Evolutionary conservation across 1,140 invertebrate genomes (phyloP).

Genomic region (Drosophila bocki): DNA sequence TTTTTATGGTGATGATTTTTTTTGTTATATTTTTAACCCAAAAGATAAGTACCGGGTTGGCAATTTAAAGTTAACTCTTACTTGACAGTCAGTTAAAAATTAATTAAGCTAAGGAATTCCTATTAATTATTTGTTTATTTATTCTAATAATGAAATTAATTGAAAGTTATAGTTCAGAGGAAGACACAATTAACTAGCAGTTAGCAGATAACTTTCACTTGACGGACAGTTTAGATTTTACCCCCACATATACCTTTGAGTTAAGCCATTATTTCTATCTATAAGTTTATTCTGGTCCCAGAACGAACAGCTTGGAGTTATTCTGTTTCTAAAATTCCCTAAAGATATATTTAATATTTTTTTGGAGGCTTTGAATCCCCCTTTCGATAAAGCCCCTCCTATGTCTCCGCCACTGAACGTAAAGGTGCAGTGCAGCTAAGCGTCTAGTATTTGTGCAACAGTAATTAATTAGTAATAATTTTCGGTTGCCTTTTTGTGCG

Average conservation of each 20-base stretch:
- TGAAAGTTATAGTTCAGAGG: background rate
- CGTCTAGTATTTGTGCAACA: constrained; percentile 59
- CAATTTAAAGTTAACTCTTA: background rate
- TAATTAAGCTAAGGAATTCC: too few relatives aligned
- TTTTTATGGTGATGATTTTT: background rate
- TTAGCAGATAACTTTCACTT: background rate
- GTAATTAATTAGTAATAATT: constrained; percentile 73
- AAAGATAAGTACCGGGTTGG: background rate
- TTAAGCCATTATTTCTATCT: background rate
- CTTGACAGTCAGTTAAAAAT: background rate
- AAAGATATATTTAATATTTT: background rate
- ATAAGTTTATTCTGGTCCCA: background rate
- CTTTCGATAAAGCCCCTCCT: background rate
- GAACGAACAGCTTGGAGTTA: background rate
- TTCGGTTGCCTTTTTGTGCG: constrained; percentile 38
- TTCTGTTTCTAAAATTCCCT: background rate
- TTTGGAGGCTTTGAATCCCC: background rate
- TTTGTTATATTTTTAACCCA: background rate
- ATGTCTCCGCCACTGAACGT: background rate
- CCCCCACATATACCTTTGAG: too few relatives aligned
- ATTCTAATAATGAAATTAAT: background rate
- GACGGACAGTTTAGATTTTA: background rate
- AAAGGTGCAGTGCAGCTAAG: constrained; percentile 11
- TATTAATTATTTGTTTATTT: background rate
- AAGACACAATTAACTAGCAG: too few relatives aligned